Evolutionary conservation across 2,888 invertebrate species (phyloP), one percentile per base, ranked within the genome.

Genomic region (Baronia brevicornis): DNA sequence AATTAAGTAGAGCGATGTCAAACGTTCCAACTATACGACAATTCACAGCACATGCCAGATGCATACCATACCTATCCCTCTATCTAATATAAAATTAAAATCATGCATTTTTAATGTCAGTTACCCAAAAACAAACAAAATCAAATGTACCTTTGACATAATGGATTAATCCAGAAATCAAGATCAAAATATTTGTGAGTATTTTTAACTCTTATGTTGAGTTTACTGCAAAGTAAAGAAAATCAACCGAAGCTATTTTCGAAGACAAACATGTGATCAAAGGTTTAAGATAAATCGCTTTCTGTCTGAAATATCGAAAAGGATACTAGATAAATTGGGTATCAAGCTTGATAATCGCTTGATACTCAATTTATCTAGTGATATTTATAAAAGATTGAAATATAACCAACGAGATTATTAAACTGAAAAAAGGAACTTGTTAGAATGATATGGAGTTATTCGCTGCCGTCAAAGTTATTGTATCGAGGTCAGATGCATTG

Each of bases 241-340:
- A 34, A 48, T 44, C 44, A 51, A 49, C 44, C 43, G 50, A 36
- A 34, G 29, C 39, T 43, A 32, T 36, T 36, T 28, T 38, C 40
- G 32, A 28, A 38, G 38, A 33, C 34, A 39, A 41, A 39, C 37
- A 33, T 46, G 47, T 48, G 70, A 69, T 71, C 62, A 58, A 57
- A 58, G 60, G 58, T 60, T 52, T 49, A 55, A 58, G 62, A 67
- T 64, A 64, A 63, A 55, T 54, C 48, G 49, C 54, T 64, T 62
- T 51, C 53, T 52, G 48, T 54, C 56, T 46, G 53, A 51, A 54
- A 51, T 51, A 59, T 51, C 51, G 44, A 51, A 56, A 62, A 52
- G 55, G 61, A 60, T 58, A 55, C 52, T 52, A 56, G 54, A 49
- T 53, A 50, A 41, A 36, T 41, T 43, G 33, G 42, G 43, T 57